Conservation (phyloP, 2,888 invertebrate species). For the Tachina grossa region DNA sequence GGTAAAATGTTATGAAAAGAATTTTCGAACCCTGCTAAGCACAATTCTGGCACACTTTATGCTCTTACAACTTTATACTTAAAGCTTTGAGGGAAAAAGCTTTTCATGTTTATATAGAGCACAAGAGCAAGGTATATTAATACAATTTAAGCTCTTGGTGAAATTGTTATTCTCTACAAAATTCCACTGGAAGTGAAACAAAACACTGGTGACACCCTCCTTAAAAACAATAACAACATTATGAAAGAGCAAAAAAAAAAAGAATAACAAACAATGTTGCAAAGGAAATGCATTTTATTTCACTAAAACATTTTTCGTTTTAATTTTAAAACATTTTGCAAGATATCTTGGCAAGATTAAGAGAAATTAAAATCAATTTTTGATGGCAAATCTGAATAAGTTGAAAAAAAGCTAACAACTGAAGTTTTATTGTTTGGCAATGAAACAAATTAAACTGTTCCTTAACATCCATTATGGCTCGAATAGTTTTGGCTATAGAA, state of each 20-base stretch:
- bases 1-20: no score
- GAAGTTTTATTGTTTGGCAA: slow-evolving; percentile 25
- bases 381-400: background rate
- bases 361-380: background rate
- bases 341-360: background rate
- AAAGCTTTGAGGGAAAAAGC: slow-evolving; percentile 55
- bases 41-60: background rate
- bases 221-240: slow-evolving; percentile 45
- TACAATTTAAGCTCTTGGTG: slow-evolving; percentile 1
- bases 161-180: slow-evolving; percentile 14
- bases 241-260: slow-evolving; percentile 24
- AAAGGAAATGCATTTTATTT: slow-evolving; percentile 41
- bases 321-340: background rate
- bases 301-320: background rate
- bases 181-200: slow-evolving; percentile 68
- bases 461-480: slow-evolving; percentile 19
- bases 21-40: slow-evolving; percentile 16
- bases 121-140: slow-evolving; percentile 30
- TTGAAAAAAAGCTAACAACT: background rate
- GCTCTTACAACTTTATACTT: slow-evolving; percentile 4
- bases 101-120: slow-evolving; percentile 26
- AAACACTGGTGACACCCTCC: slow-evolving; percentile 55
- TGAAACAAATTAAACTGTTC: slow-evolving; percentile 51
- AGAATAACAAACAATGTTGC: slow-evolving; percentile 32
- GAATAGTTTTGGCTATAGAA: slow-evolving; percentile 23